These are phyloP conservation scores for Eulithis testata DNA, from an alignment of 2,888 invertebrate species.

Conservation along the genomic window DNA sequence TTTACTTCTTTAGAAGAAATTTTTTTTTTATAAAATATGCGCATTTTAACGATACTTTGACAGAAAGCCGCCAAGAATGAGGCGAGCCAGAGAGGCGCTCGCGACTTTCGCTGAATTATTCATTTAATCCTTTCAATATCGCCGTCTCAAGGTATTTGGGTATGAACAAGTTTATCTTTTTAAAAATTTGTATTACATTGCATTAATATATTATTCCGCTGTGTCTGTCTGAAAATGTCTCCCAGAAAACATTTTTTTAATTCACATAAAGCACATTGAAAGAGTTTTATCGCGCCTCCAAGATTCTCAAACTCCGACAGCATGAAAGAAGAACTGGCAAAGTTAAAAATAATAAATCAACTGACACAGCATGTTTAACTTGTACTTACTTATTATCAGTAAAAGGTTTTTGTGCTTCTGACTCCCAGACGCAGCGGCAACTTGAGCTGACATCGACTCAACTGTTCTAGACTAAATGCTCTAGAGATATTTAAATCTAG, in stretches of 20 bases:
- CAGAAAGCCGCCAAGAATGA: slow-evolving; percentile 60
- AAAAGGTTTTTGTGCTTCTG: slow-evolving; percentile 46
- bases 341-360: slow-evolving; percentile 46
- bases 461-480: slow-evolving; percentile 60
- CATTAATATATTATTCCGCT: slow-evolving; percentile 35
- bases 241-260: slow-evolving; percentile 15
- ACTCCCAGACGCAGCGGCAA: slow-evolving; percentile 45
- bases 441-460: slow-evolving; percentile 53
- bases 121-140: slow-evolving; percentile 78
- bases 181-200: slow-evolving; percentile 55
- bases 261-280: slow-evolving; percentile 29
- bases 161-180: slow-evolving; percentile 54
- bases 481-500: slow-evolving; percentile 71
- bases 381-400: slow-evolving; percentile 43
- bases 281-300: slow-evolving; percentile 27
- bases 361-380: slow-evolving; percentile 38
- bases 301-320: slow-evolving; percentile 31
- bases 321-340: slow-evolving; percentile 32
- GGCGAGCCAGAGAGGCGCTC: slow-evolving; percentile 60
- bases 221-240: slow-evolving; percentile 9
- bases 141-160: slow-evolving; percentile 57
- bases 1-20: slow-evolving; percentile 47
- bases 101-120: slow-evolving; percentile 73
- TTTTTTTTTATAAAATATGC: slow-evolving; percentile 66
- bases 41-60: slow-evolving; percentile 69